Conservation (phyloP, 2,888 invertebrate genomes). For the Tetramorium bicarinatum region DNA sequence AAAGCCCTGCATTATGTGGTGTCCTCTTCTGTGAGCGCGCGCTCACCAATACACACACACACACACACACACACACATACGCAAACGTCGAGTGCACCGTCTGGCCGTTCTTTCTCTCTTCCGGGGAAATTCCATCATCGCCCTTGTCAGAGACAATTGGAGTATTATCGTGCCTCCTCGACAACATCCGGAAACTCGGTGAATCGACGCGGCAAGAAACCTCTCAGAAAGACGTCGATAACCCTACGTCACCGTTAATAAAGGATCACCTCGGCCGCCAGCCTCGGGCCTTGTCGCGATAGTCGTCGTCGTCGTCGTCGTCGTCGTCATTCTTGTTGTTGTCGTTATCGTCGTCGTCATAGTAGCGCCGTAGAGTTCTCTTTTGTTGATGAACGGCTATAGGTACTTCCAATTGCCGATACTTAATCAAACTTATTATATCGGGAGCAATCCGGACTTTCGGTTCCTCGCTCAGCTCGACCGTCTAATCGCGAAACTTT, state of each 20-base stretch:
- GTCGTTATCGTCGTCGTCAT: slow-evolving; percentile 49
- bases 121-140: slow-evolving; percentile 54
- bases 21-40: background rate
- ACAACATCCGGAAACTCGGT: slow-evolving; percentile 59
- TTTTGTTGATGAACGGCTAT: slow-evolving; percentile 68
- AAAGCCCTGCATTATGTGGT: slow-evolving; percentile 47
- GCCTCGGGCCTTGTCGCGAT: slow-evolving; percentile 48
- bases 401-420: slow-evolving; percentile 63
- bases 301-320: slow-evolving; percentile 45
- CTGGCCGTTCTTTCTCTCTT: slow-evolving; percentile 52
- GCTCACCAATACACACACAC: background rate
- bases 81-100: slow-evolving; percentile 46
- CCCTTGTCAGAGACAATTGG: slow-evolving; percentile 55
- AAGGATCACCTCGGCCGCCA: slow-evolving; percentile 58
- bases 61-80: background rate
- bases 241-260: slow-evolving; percentile 69
- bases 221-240: slow-evolving; percentile 68
- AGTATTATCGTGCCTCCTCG: slow-evolving; percentile 57
- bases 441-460: slow-evolving; percentile 62
- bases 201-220: slow-evolving; percentile 67
- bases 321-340: slow-evolving; percentile 31
- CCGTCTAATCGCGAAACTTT: slow-evolving; percentile 70
- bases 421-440: slow-evolving; percentile 78
- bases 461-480: slow-evolving; percentile 39
- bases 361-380: slow-evolving; percentile 56